Base-by-base conservation (phyloP, 30 jellyfish, hydroid and myxozoan genomes). In the Hydra vulgaris region DNA sequence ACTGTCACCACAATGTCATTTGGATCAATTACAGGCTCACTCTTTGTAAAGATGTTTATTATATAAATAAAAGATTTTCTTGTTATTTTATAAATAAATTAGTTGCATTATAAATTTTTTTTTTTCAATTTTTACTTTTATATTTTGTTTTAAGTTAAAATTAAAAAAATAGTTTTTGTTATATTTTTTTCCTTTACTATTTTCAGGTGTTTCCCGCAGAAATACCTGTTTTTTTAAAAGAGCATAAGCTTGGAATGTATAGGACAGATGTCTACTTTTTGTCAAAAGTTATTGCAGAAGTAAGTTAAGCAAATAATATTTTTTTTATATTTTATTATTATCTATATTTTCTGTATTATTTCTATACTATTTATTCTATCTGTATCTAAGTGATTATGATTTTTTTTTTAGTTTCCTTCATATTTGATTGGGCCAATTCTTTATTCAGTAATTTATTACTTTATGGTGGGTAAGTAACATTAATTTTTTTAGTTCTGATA, bases 161-260 rank as follows among this genome's bases (percentile, higher is more conserved):
- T 40, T 40, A 40, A 3, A 40, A n/a, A n/a, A n/a, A n/a, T n/a
- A n/a, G n/a, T n/a, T n/a, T n/a, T n/a, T n/a, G n/a, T n/a, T n/a
- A n/a, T n/a, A n/a, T n/a, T n/a, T n/a, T n/a, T n/a, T n/a, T n/a
- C n/a, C n/a, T n/a, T n/a, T n/a, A n/a, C n/a, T n/a, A n/a, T n/a
- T 79, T 22, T 56, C 16, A 91, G 98, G 96, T 86, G 80, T 91
- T 91, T 71, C 98, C 98, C 18, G 96, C 98, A 0, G 98, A 91
- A 84, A 76, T 91, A 77, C 98, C 98, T 15, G 98, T 91, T 54
- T 91, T 91, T 66, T 61, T 91, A 81, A 91, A 91, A 74, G 98
- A 91, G 26, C 95, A 91, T 61, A 82, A 83, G 70, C 88, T 77
- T 25, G 98, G 98, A 26, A 91, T 91, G 98, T 91, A 91, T 80